Evolutionary conservation across 2,888 invertebrate species (phyloP).

Genomic region (Metopia argyrocephala): DNA sequence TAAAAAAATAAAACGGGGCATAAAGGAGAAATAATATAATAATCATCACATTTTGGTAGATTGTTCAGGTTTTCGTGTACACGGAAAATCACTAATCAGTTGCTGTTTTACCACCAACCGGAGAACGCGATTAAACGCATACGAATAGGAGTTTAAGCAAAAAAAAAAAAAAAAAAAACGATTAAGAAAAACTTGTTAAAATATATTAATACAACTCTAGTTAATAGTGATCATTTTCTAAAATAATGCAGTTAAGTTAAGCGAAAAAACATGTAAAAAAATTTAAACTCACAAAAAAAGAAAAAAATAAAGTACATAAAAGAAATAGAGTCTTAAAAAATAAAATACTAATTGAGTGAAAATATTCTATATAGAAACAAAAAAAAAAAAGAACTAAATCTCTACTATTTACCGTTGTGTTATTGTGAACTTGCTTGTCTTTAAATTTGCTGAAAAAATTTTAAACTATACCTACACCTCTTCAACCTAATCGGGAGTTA

Average conservation of each 20-base stretch:
- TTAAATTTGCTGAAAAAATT: neutral
- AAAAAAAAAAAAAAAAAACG: constrained; percentile 7
- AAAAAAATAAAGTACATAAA: constrained; percentile 30
- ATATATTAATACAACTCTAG: neutral
- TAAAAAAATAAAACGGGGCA: constrained; percentile 40
- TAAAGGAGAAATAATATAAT: constrained; percentile 58
- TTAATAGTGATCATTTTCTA: neutral
- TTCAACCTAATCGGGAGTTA: constrained; percentile 51
- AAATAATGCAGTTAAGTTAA: neutral
- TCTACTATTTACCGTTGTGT: constrained; percentile 29
- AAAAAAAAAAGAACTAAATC: constrained; percentile 44
- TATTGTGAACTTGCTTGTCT: neutral
- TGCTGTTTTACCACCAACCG: constrained; percentile 67
- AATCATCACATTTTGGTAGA: constrained; percentile 51
- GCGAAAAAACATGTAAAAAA: neutral
- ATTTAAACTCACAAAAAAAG: neutral
- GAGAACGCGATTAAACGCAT: constrained; percentile 62
- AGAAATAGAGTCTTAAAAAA: constrained; percentile 44
- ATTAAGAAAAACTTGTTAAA: neutral
- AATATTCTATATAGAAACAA: constrained; percentile 40
- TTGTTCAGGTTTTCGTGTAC: constrained; percentile 62
- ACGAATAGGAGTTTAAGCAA: too few relatives aligned
- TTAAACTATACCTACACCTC: constrained; percentile 15
- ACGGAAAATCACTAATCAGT: constrained; percentile 66
- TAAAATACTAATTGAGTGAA: constrained; percentile 29